These are phyloP conservation scores for Mirounga angustirostris DNA, from an alignment of 2,113 vertebrate genomes.

Conservation along the genomic window DNA sequence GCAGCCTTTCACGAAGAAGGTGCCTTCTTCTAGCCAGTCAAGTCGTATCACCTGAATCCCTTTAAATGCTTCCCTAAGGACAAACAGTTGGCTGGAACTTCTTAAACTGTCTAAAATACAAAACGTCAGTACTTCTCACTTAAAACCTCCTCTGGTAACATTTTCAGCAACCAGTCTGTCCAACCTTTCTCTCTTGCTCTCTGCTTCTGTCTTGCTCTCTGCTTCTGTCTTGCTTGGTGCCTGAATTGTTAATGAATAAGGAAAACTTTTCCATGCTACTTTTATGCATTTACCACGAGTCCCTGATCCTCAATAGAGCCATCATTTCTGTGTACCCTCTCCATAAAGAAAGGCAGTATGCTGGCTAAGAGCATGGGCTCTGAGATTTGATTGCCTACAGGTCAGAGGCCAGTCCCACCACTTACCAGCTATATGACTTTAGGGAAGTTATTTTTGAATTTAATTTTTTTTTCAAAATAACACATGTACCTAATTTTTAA, in stretches of 20 bases:
- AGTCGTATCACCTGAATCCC: background rate
- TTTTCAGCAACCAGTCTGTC: background rate
- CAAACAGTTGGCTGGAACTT: background rate
- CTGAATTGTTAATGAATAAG: background rate
- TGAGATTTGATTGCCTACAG: background rate
- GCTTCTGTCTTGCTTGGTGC: background rate
- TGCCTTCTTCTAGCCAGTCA: background rate
- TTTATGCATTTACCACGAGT: background rate
- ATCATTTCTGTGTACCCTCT: background rate
- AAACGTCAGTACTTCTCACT: background rate
- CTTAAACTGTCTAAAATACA: background rate
- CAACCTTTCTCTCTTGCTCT: background rate
- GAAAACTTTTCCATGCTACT: background rate
- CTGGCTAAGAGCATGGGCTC: background rate
- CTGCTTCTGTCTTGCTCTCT: background rate
- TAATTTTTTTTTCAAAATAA: slow-evolving; percentile 18
- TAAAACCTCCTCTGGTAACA: background rate
- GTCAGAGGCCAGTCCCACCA: background rate
- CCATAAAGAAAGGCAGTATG: background rate
- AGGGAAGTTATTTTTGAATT: slow-evolving; percentile 11
- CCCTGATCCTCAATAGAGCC: background rate
- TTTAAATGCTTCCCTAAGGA: background rate
- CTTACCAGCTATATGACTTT: background rate
- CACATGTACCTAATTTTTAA: background rate
- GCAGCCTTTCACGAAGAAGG: background rate